A percentile compares a stretch with the other conserved stretches of the same genome.
Evolutionary conservation across 2,888 invertebrate genomes (phyloP).

Genomic region (Microctonus brassicae): DNA sequence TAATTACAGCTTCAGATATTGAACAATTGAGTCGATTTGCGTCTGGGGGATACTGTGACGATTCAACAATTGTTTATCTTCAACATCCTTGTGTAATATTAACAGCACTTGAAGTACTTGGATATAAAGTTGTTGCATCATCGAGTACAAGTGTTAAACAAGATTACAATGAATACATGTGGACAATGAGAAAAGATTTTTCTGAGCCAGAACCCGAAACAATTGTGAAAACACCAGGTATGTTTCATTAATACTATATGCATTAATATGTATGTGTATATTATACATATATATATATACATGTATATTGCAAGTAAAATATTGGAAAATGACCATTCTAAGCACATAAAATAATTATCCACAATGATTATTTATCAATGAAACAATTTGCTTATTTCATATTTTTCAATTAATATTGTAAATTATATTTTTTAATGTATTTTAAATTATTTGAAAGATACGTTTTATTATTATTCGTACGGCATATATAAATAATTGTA

Average conservation of each 20-base stretch:
- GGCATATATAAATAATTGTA: conserved; percentile 1
- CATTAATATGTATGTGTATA: too few relatives aligned
- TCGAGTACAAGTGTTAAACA: conserved; percentile 88
- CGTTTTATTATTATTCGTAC: conserved; percentile 34
- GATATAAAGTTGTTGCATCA: conserved; percentile 89
- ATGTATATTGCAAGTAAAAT: neutral
- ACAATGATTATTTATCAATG: neutral
- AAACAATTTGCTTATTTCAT: conserved; percentile 11
- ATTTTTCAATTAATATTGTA: conserved; percentile 22
- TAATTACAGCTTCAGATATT: conserved; percentile 80
- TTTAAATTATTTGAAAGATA: conserved; percentile 28
- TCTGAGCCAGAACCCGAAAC: conserved; percentile 82
- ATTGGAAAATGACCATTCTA: neutral
- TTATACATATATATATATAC: too few relatives aligned
- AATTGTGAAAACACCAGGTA: conserved; percentile 59
- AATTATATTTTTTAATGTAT: neutral
- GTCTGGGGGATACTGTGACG: conserved; percentile 87
- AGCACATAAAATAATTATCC: neutral
- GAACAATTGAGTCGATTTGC: conserved; percentile 87
- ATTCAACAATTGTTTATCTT: conserved; percentile 87
- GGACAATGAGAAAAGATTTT: conserved; percentile 94
- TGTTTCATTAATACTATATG: conserved; percentile 36
- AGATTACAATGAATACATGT: conserved; percentile 92
- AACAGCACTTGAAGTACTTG: conserved; percentile 88
- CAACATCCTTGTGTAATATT: conserved; percentile 90